These are phyloP conservation scores for Synanthedon myopaeformis DNA, from an alignment of 2,888 invertebrate genomes.

Conservation along the genomic window DNA sequence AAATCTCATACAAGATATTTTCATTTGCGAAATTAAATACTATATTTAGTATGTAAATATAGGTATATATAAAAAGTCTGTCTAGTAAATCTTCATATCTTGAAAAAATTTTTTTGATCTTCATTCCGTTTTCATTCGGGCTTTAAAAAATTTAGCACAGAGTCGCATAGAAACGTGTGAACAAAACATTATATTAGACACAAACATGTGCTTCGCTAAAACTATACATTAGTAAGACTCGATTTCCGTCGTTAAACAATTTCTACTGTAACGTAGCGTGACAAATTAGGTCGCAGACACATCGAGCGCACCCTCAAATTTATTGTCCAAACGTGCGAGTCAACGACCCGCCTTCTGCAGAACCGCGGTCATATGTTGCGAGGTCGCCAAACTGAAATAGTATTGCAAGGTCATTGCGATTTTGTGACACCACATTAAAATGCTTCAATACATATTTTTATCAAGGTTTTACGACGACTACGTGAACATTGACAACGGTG, in stretches of 20 bases:
- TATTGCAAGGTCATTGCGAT: slow-evolving; percentile 42
- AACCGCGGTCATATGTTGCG: slow-evolving; percentile 47
- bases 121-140: too few species aligned
- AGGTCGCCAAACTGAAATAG: slow-evolving; percentile 47
- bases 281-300: slow-evolving; percentile 43
- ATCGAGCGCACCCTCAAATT: slow-evolving; percentile 22
- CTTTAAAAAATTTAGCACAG: too few species aligned
- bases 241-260: background rate
- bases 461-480: background rate
- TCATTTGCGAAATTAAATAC: too few species aligned
- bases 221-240: background rate
- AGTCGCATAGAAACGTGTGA: too few species aligned
- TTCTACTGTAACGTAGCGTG: slow-evolving; percentile 3
- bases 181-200: too few species aligned
- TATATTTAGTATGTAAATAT: too few species aligned
- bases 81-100: too few species aligned
- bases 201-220: too few species aligned
- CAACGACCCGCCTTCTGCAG: slow-evolving; percentile 41
- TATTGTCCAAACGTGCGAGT: slow-evolving; percentile 42
- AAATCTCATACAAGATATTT: too few species aligned
- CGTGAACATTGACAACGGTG: background rate
- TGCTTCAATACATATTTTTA: slow-evolving; percentile 2
- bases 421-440: background rate
- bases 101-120: too few species aligned
- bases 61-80: too few species aligned